These are phyloP conservation scores for Eristalinus aeneus DNA, from an alignment of 2,888 invertebrate species.

Conservation along the genomic window DNA sequence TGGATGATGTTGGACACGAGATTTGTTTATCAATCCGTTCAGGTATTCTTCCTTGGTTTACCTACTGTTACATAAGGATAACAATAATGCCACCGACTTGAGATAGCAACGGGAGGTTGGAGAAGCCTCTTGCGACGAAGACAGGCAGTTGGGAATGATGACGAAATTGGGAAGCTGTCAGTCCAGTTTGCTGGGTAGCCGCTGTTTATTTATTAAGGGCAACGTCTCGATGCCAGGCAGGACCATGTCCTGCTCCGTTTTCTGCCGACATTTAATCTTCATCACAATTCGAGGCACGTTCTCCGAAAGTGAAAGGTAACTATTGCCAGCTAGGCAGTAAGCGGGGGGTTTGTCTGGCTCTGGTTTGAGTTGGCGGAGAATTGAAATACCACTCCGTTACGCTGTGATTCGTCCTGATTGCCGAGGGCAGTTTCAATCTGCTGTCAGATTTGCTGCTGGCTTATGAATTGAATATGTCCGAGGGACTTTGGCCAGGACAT, in stretches of 20 bases:
- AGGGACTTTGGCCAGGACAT: neutral
- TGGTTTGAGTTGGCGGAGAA: neutral
- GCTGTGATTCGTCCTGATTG: conserved; percentile 10
- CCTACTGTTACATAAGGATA: conserved; percentile 33
- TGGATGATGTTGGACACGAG: neutral
- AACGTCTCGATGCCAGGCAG: conserved; percentile 30
- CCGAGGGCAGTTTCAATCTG: conserved; percentile 28
- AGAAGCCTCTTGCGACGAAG: neutral
- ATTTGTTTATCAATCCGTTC: conserved; percentile 59
- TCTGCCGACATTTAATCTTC: conserved; percentile 36
- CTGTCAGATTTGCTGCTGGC: conserved; percentile 35
- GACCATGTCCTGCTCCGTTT: conserved; percentile 1
- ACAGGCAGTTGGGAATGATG: neutral
- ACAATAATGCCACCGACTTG: conserved; percentile 18
- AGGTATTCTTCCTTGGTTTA: conserved; percentile 34
- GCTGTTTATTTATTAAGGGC: conserved; percentile 52
- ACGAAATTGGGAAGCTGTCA: neutral
- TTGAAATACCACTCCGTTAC: neutral
- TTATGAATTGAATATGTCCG: neutral
- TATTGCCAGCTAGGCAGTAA: conserved; percentile 36
- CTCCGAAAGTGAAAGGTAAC: conserved; percentile 44
- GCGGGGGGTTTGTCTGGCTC: neutral
- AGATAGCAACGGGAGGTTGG: conserved; percentile 17
- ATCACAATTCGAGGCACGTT: conserved; percentile 59
- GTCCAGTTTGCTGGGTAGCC: neutral